Evolutionary conservation across 64 coral and sea anemone species (phyloP), one percentile per base, ranked within the genome.

Genomic region (Montipora foliosa): DNA sequence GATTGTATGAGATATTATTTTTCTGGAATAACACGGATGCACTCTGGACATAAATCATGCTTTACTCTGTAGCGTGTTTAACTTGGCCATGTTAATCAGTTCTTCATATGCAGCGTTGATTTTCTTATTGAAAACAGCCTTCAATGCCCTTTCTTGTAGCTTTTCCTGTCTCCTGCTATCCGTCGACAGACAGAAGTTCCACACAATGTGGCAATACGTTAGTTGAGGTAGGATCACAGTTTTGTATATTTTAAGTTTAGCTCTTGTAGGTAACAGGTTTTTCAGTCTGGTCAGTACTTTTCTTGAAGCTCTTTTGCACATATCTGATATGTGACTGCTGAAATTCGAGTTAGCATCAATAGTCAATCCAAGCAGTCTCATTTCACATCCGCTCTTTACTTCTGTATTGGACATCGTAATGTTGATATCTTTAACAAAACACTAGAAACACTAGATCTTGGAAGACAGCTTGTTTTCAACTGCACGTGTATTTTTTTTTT

Each of bases 301-400:
- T 75, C 57, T 75, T 29, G 17, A 44, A 21, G 22, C 90, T 76
- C 76, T 92, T 24, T 67, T 92, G 59, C 90, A 84, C 3, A 92
- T 66, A 52, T 84, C 16, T 12, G 46, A 22, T 49, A 92, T 84
- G 51, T 76, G 53, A 57, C 53, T 37, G 17, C 44, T 73, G 74
- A 92, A 92, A 85, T 74, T 85, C 73, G 84, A 45, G 3, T 84
- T 5, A 13, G 83, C 79, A 86, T 92, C 90, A 74, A 92, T 92
- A 9, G 80, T 92, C 6, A 92, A 64, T 51, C 59, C 66, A 45
- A 74, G 67, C 44, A 83, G 47, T 81, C 68, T 82, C 5, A 83
- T 29, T 83, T 83, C 80, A 17, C 55, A 47, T 57, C 5, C 11
- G 11, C 53, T 57, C 53, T 57, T 57, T 57, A 57, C 53, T 57